Evolutionary conservation across 1,140 invertebrate species (phyloP).

Genomic region (Caenorhabditis brenneri): DNA sequence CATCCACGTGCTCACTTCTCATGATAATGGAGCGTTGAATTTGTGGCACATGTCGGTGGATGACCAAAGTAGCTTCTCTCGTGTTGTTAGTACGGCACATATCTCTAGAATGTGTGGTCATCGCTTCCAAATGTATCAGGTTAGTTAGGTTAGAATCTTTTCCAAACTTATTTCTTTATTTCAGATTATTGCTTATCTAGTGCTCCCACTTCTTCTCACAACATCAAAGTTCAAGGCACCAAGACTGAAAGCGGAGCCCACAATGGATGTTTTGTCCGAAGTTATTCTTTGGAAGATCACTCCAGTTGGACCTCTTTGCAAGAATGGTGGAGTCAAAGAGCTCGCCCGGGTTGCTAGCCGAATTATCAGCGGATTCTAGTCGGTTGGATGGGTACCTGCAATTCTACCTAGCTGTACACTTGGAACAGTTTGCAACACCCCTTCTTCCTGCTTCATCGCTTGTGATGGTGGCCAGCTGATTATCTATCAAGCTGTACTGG

Average conservation of each 20-base stretch:
- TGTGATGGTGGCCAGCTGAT: slow-evolving; percentile 90
- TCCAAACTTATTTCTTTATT: not conserved
- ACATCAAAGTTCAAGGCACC: slow-evolving; percentile 83
- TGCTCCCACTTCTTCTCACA: slow-evolving; percentile 88
- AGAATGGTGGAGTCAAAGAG: slow-evolving; percentile 94
- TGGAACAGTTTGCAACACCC: slow-evolving; percentile 91
- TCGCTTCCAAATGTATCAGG: slow-evolving; percentile 87
- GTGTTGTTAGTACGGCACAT: slow-evolving; percentile 89
- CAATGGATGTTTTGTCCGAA: slow-evolving; percentile 74
- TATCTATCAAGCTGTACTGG: slow-evolving; percentile 94
- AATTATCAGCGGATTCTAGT: slow-evolving; percentile 92
- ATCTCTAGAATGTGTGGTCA: slow-evolving; percentile 92
- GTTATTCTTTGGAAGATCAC: slow-evolving; percentile 92
- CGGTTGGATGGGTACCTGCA: slow-evolving; percentile 97
- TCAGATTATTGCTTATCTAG: slow-evolving; percentile 90
- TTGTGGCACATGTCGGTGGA: slow-evolving; percentile 96
- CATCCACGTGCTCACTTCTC: slow-evolving; percentile 87
- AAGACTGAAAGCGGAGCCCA: not conserved
- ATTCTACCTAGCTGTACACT: slow-evolving; percentile 90
- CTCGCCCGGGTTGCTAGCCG: slow-evolving; percentile 93
- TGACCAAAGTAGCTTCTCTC: slow-evolving; percentile 92
- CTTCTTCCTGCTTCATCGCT: slow-evolving; percentile 96
- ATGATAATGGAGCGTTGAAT: slow-evolving; percentile 90
- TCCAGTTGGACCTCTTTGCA: slow-evolving; percentile 93
- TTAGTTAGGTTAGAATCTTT: not conserved